Base-by-base conservation (phyloP, 2,888 invertebrate genomes). In the Scaptomyza parva region DNA sequence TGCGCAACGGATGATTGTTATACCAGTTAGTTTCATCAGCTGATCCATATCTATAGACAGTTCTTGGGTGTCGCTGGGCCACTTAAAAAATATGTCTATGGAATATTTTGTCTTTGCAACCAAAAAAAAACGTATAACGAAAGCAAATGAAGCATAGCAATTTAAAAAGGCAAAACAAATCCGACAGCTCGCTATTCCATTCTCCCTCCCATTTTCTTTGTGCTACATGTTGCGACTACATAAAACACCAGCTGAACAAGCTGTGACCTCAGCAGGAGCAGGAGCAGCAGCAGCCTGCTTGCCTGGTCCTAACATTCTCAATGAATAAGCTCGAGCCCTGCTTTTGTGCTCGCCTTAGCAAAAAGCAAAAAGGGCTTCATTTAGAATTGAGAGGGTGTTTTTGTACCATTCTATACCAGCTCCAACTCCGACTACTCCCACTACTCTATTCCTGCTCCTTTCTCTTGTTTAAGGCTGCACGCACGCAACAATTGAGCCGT, bases 121-220 rank as follows among this genome's bases (percentile, higher is more conserved):
- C 30, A 30, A 47, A 20, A 18, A 12, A 60, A 12, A 14, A 45
- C 17, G 28, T 12, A 17, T 17, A n/a, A 75, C 75, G 82, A 74
- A 75, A 78, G 70, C 88, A 90, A 91, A 91, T 92, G 89, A 91
- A 90, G 89, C 88, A 86, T 89, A 92, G 91, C 89, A 91, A 91
- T 92, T 91, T 92, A 92, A 77, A 78, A 83, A 77, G 80, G 77
- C 82, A 76, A 75, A 86, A 81, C 79, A 84, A 88, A 85, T 85
- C 84, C 81, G 69, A 58, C 33, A 43, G 51, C 30, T 33, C 30
- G 9, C 28, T 11, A 3, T 26, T 9, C 26, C 0, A 8, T 28
- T 28, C 8, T 6, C n/a, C 3, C 33, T 33, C 33, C n/a, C 33
- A n/a, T 33, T 47, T 41, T 20, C 64, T 47, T 12, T 26, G 3